phyloP scores from a whole-genome alignment of 2,113 vertebrate genomes.

The Embiotoca jacksoni region DNA sequence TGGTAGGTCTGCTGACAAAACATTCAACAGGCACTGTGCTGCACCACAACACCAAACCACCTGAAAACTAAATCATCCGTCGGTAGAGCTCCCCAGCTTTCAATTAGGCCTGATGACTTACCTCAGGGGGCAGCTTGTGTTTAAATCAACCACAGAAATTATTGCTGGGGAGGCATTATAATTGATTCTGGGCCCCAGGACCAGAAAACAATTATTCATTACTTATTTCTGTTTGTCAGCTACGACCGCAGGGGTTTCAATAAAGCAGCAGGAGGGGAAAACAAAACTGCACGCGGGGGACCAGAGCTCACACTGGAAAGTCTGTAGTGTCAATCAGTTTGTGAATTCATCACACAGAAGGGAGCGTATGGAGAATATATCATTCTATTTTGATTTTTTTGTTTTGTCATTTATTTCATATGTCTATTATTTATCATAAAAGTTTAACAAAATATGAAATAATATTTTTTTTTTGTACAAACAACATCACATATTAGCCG shows the following conservation, averaged over 20 bases:
- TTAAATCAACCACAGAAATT: conserved; percentile 74
- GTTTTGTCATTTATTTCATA: not conserved
- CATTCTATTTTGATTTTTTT: not conserved
- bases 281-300: conserved; percentile 59
- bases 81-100: conserved; percentile 74
- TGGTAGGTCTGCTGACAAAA: conserved; percentile 1
- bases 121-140: conserved; percentile 76
- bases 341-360: not conserved
- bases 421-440: not conserved
- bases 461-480: not conserved
- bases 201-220: conserved; percentile 84
- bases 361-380: not conserved
- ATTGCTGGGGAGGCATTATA: conserved; percentile 75
- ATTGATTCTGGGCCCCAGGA: conserved; percentile 74
- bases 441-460: too few relatives aligned
- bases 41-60: conserved; percentile 25
- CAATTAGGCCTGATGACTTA: conserved; percentile 84
- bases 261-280: conserved; percentile 70
- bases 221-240: conserved; percentile 79
- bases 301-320: conserved; percentile 10
- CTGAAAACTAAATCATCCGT: conserved; percentile 32
- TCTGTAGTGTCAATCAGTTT: not conserved
- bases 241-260: conserved; percentile 69
- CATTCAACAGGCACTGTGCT: not conserved
- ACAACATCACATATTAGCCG: not conserved